Evolutionary conservation across 2,888 invertebrate genomes (phyloP).

Genomic region (Phytoseiulus persimilis): DNA sequence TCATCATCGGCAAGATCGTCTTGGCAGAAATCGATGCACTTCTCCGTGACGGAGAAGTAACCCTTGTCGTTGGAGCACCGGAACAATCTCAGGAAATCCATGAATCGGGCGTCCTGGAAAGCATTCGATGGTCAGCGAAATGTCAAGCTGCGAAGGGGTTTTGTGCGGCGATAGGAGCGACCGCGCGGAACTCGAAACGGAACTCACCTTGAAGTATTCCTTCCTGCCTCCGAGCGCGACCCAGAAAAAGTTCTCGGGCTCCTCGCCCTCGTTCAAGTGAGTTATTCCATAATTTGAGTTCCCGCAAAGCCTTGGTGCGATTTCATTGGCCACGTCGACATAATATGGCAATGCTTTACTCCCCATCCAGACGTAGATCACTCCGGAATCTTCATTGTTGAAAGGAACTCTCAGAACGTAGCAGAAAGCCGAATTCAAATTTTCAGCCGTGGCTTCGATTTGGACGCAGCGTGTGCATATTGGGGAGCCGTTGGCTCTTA

Average conservation of each 20-base stretch:
- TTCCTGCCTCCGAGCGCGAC: slow-evolving; percentile 84
- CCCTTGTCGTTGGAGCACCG: slow-evolving; percentile 99
- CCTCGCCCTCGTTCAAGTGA: slow-evolving; percentile 74
- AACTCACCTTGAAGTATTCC: slow-evolving; percentile 64
- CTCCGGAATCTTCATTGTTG: slow-evolving; percentile 75
- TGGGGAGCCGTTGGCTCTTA: slow-evolving; percentile 89
- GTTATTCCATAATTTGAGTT: slow-evolving; percentile 50
- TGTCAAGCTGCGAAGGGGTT: slow-evolving; percentile 46
- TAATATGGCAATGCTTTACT: slow-evolving; percentile 74
- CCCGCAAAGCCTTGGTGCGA: slow-evolving; percentile 85
- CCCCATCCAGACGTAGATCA: slow-evolving; percentile 93
- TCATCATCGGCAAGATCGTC: slow-evolving; percentile 98
- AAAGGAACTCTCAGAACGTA: slow-evolving; percentile 81
- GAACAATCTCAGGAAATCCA: slow-evolving; percentile 85
- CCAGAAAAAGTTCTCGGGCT: slow-evolving; percentile 98
- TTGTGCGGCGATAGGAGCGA: too few relatives aligned
- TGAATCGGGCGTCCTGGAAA: slow-evolving; percentile 68
- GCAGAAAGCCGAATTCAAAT: slow-evolving; percentile 88
- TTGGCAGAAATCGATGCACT: slow-evolving; percentile 95
- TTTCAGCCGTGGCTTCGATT: slow-evolving; percentile 71
- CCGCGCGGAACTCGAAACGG: too few relatives aligned
- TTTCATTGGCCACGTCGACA: slow-evolving; percentile 73
- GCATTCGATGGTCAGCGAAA: slow-evolving; percentile 23
- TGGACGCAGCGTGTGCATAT: slow-evolving; percentile 76
- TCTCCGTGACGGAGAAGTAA: slow-evolving; percentile 96